These are phyloP conservation scores for Smutsia temminckii DNA, from an alignment of 2,797 vertebrate genomes.

Conservation along the genomic window DNA sequence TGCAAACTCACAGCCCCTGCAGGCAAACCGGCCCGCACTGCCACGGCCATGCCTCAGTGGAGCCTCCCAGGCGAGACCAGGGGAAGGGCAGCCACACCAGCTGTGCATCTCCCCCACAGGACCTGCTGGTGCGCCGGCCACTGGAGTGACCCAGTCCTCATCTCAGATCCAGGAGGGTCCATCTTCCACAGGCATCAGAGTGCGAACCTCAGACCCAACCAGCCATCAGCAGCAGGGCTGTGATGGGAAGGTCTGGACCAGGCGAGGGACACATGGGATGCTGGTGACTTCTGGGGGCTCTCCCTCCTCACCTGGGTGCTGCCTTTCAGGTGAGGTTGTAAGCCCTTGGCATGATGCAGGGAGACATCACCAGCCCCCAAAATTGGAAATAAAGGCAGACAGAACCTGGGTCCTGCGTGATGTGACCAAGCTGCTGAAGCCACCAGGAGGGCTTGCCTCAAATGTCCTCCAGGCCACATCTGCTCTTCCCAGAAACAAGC, in stretches of 20 bases:
- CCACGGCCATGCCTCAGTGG: fast-evolving
- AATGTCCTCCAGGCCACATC: not conserved
- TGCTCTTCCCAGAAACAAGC: no score
- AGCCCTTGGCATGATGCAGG: not conserved
- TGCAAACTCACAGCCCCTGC: not conserved
- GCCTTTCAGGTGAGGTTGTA: not conserved
- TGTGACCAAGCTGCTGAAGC: no score
- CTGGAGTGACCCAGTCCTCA: fast-evolving
- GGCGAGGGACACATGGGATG: not conserved
- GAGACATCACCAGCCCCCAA: not conserved
- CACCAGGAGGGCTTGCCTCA: not conserved
- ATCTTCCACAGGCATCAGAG: not conserved
- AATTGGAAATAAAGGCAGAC: not conserved
- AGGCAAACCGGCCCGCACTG: not conserved
- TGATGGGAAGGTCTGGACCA: not conserved
- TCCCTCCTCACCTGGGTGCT: no score
- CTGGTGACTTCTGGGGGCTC: not conserved
- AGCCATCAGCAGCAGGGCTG: no score
- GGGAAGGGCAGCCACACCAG: not conserved
- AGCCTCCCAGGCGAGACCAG: not conserved
- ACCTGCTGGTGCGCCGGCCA: fast-evolving
- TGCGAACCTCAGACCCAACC: not conserved
- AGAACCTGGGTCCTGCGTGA: not conserved
- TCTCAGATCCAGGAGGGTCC: not conserved
- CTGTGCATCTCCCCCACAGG: fast-evolving